Evolutionary conservation across 2,113 vertebrate genomes (phyloP).

Genomic region (Pogona vitticeps): DNA sequence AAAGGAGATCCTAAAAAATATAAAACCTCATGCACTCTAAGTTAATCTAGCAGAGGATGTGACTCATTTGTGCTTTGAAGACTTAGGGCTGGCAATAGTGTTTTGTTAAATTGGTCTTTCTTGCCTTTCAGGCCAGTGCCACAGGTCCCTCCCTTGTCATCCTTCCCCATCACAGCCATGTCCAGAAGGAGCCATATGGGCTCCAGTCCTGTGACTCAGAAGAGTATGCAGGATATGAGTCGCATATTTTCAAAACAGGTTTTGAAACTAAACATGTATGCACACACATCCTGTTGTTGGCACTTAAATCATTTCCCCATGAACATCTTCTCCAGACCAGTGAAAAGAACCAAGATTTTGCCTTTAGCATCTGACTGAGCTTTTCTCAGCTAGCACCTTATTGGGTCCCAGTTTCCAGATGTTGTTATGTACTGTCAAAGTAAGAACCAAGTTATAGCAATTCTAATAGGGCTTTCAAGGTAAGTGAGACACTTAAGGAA

Average conservation of each 20-base stretch:
- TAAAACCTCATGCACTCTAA: background rate
- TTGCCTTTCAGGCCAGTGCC: slow-evolving; percentile 10
- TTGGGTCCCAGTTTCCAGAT: background rate
- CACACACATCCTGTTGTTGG: background rate
- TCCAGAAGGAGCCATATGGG: background rate
- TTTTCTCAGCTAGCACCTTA: background rate
- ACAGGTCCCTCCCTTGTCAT: slow-evolving; percentile 24
- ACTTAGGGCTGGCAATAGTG: background rate
- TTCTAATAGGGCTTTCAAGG: too few relatives aligned
- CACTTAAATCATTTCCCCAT: background rate
- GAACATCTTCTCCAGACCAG: background rate
- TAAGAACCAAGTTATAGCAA: too few relatives aligned
- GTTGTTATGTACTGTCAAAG: too few relatives aligned
- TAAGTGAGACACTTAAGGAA: too few relatives aligned
- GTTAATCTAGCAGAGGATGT: slow-evolving; percentile 17
- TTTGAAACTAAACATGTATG: background rate
- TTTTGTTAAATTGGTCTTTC: slow-evolving; percentile 1
- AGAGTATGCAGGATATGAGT: slow-evolving; percentile 72
- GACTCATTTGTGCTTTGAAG: slow-evolving; percentile 12
- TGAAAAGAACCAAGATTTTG: background rate
- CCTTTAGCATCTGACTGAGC: background rate
- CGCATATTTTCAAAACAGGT: slow-evolving; percentile 52
- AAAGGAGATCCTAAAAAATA: background rate
- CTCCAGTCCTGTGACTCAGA: slow-evolving; percentile 68
- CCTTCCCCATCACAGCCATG: background rate